phyloP scores from a whole-genome alignment of 2,888 invertebrate species.

The Helleia helle region DNA sequence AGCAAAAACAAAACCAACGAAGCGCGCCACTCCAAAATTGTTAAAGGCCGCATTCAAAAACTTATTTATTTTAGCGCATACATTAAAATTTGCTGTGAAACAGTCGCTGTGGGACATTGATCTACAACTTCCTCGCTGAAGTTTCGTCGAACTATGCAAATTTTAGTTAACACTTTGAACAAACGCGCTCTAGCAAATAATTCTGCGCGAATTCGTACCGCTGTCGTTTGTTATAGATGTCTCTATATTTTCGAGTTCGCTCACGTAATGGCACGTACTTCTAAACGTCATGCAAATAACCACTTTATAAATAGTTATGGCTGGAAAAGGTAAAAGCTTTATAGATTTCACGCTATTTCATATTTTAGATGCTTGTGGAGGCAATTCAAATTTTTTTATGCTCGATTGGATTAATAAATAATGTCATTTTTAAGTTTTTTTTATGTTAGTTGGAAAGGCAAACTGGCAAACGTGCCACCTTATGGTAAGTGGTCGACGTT shows the following conservation, averaged over 20 bases:
- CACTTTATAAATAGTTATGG: conserved; percentile 3
- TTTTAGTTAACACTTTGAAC: conserved; percentile 52
- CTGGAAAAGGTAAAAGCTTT: neutral
- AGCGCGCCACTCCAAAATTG: conserved; percentile 6
- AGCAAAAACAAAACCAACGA: conserved; percentile 2
- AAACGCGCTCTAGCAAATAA: conserved; percentile 44
- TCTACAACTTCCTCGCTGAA: conserved; percentile 39
- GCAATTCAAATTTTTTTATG: no score
- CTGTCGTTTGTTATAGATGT: conserved; percentile 7
- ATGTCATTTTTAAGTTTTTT: no score
- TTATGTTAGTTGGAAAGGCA: no score
- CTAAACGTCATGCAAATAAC: conserved; percentile 9
- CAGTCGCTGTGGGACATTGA: conserved; percentile 33
- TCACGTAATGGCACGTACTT: conserved; percentile 6
- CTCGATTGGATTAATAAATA: no score
- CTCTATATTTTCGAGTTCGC: neutral
- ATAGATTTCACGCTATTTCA: neutral
- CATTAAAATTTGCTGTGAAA: conserved; percentile 32
- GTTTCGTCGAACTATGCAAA: conserved; percentile 55
- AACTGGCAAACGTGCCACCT: no score
- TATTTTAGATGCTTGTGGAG: no score
- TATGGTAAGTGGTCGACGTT: no score
- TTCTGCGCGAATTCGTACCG: conserved; percentile 18
- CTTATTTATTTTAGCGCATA: conserved; percentile 20
- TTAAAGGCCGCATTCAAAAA: conserved; percentile 12